A percentile compares a stretch with the other conserved stretches of the same genome.
Evolutionary conservation across 1,140 invertebrate genomes (phyloP).

Genomic region (Drosophila trapezifrons): DNA sequence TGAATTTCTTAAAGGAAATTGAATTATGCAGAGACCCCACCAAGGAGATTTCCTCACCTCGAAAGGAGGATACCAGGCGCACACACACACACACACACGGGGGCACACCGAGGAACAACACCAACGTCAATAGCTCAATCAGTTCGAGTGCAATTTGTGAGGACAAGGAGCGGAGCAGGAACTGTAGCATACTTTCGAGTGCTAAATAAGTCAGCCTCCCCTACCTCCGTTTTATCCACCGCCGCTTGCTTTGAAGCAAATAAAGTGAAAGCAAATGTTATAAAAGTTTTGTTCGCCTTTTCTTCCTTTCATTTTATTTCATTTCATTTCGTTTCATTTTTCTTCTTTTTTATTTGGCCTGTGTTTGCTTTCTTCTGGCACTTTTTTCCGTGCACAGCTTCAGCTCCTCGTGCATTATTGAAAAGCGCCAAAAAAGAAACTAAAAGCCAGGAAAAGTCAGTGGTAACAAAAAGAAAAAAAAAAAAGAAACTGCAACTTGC

Average conservation of each 20-base stretch:
- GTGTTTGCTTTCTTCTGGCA: slow-evolving; percentile 29
- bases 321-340: slow-evolving; percentile 15
- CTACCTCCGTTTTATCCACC: not conserved
- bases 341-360: slow-evolving; percentile 15
- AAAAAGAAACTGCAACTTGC: slow-evolving; percentile 60
- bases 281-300: slow-evolving; percentile 46
- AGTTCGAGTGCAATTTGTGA: slow-evolving; percentile 72
- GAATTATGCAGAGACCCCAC: slow-evolving; percentile 44
- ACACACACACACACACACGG: not conserved
- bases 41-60: slow-evolving; percentile 17
- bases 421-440: slow-evolving; percentile 50
- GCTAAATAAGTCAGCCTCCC: slow-evolving; percentile 64
- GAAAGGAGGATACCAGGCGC: too few species aligned
- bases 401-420: slow-evolving; percentile 70
- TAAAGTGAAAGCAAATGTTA: slow-evolving; percentile 62
- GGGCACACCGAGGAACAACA: not conserved
- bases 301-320: slow-evolving; percentile 16
- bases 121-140: slow-evolving; percentile 61
- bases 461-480: slow-evolving; percentile 23
- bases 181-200: slow-evolving; percentile 64
- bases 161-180: slow-evolving; percentile 1
- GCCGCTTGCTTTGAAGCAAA: slow-evolving; percentile 25
- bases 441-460: slow-evolving; percentile 32
- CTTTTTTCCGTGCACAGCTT: slow-evolving; percentile 1
- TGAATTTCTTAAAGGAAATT: slow-evolving; percentile 45